A percentile compares a stretch with the other conserved stretches of the same genome.
Evolutionary conservation across 1,140 invertebrate genomes (phyloP).

Genomic region (Drosophila pallidifrons): DNA sequence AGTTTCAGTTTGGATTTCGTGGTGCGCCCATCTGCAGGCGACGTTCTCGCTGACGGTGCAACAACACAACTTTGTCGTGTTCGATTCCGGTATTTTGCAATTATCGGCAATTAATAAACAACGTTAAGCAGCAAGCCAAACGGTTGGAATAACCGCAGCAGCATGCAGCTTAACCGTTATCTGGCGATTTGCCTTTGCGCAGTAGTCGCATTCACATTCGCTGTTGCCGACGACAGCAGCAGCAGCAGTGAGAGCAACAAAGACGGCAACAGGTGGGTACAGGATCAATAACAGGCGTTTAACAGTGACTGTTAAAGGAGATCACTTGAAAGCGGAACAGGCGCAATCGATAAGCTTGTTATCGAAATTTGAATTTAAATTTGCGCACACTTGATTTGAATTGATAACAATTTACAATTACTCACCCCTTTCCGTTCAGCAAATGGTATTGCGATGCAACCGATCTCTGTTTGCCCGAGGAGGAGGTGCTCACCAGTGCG

Average conservation of each 20-base stretch:
- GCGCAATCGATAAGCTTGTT: neutral
- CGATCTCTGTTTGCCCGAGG: conserved; percentile 58
- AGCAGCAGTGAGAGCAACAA: conserved; percentile 21
- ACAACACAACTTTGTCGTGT: neutral
- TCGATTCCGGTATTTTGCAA: neutral
- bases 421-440: conserved; percentile 24
- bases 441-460: conserved; percentile 63
- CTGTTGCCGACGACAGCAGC: conserved; percentile 33
- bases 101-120: neutral
- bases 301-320: neutral
- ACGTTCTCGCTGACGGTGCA: conserved; percentile 29
- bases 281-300: conserved; percentile 1
- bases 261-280: conserved; percentile 52
- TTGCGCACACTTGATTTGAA: neutral
- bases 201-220: conserved; percentile 28
- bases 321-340: neutral
- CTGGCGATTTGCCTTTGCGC: conserved; percentile 40
- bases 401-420: neutral
- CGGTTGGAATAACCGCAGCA: conserved; percentile 11
- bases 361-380: neutral
- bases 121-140: conserved; percentile 15
- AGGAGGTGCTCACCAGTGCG: neutral
- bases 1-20: conserved; percentile 60
- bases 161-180: conserved; percentile 35
- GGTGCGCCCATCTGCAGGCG: conserved; percentile 57